These are phyloP conservation scores for Leptinotarsa defecta DNA, from an alignment of 1,140 invertebrate genomes.

Conservation along the genomic window DNA sequence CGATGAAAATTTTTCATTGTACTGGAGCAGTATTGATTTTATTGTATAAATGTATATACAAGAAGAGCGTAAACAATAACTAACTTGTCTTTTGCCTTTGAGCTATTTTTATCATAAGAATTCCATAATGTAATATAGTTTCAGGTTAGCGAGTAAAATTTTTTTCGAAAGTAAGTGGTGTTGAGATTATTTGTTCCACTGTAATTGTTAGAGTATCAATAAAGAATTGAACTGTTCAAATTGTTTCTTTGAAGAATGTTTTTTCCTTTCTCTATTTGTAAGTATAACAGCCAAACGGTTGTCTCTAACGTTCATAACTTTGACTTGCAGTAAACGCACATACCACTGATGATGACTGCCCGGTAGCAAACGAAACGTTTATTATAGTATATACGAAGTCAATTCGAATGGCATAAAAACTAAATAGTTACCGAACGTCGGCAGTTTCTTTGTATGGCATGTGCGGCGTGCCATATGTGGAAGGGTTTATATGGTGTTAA, in stretches of 20 bases:
- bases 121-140: constrained; percentile 25
- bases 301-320: too few species aligned
- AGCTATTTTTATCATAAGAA: constrained; percentile 25
- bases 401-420: too few species aligned
- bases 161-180: background rate
- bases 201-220: constrained; percentile 6
- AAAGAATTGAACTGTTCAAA: background rate
- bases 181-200: background rate
- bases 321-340: too few species aligned
- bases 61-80: constrained; percentile 17
- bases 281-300: too few species aligned
- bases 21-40: constrained; percentile 22
- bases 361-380: too few species aligned
- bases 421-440: too few species aligned
- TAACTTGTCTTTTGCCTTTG: constrained; percentile 20
- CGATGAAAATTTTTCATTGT: background rate
- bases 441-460: too few species aligned
- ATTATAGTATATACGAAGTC: too few species aligned
- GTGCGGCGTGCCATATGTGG: too few species aligned
- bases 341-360: too few species aligned
- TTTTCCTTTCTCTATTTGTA: too few species aligned
- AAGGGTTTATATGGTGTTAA: too few species aligned
- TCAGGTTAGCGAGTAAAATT: constrained; percentile 8
- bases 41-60: constrained; percentile 26
- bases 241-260: background rate